phyloP scores from a whole-genome alignment of 2,888 invertebrate genomes.

The Cotesia congregata region DNA sequence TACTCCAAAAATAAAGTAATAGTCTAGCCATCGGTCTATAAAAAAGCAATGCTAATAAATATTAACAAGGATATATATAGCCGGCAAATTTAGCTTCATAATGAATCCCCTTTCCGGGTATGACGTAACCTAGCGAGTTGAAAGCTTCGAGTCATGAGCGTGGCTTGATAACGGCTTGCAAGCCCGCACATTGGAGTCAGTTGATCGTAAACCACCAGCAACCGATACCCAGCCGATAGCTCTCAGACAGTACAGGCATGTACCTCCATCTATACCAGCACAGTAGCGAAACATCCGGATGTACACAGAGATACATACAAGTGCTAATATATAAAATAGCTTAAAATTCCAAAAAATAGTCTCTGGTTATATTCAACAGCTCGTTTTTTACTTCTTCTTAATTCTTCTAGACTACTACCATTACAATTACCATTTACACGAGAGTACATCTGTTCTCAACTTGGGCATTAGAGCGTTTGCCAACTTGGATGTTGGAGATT shows the following conservation, averaged over 20 bases:
- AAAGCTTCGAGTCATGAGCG: conserved; percentile 4
- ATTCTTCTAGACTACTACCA: not conserved
- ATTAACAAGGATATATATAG: not conserved
- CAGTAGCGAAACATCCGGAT: not conserved
- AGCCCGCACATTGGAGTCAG: conserved; percentile 40
- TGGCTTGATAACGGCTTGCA: conserved; percentile 28
- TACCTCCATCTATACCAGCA: not conserved
- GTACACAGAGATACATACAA: no score
- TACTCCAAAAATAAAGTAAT: not conserved
- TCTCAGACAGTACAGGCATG: not conserved
- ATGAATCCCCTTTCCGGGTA: conserved; percentile 7
- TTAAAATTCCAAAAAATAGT: no score
- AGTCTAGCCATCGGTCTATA: not conserved
- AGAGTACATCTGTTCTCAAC: no score
- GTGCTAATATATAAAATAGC: no score
- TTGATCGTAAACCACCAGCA: conserved; percentile 38
- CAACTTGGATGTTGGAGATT: not conserved
- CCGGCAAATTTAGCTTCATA: not conserved
- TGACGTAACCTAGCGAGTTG: conserved; percentile 31
- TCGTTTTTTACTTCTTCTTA: not conserved
- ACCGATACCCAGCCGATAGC: conserved; percentile 33
- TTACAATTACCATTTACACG: not conserved
- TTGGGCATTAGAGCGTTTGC: not conserved
- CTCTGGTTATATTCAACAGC: no score
- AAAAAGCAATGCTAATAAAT: conserved; percentile 1